Evolutionary conservation across 30 jellyfish, hydroid and myxozoan species (phyloP).

Genomic region (Aurelia coerulea): DNA sequence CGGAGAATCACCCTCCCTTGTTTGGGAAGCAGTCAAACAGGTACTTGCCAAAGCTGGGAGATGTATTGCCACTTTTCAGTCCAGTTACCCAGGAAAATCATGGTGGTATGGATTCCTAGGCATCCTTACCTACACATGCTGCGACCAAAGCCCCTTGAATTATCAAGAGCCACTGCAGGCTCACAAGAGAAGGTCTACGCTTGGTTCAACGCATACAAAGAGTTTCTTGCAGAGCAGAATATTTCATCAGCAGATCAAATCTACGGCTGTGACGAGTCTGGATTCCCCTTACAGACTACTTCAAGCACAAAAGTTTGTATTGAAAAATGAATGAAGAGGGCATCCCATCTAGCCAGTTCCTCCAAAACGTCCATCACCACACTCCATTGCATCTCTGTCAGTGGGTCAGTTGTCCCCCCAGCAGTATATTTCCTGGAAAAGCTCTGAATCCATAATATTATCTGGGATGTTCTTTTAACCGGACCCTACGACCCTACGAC

Average conservation of each 20-base stretch:
- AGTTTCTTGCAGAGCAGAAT: conserved; percentile 5
- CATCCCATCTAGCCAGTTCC: background rate
- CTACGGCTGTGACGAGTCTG: too few species aligned
- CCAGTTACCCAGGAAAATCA: background rate
- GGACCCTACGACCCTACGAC: too few species aligned
- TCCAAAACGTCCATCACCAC: background rate
- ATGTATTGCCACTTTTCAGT: background rate
- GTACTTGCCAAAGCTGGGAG: conserved; percentile 15
- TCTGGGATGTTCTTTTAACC: background rate
- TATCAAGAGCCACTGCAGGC: conserved; percentile 14
- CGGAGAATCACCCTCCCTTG: background rate
- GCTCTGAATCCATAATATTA: background rate
- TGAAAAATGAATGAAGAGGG: background rate
- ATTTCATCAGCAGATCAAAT: conserved; percentile 13
- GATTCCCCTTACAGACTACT: too few species aligned
- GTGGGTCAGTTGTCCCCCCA: background rate
- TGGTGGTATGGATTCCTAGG: background rate
- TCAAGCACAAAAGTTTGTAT: background rate
- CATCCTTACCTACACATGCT: conserved; percentile 15
- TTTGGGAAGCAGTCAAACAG: conserved; percentile 9
- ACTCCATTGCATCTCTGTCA: background rate
- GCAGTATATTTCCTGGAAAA: background rate
- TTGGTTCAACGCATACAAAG: conserved; percentile 4
- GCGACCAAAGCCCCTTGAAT: background rate
- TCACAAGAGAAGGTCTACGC: conserved; percentile 9